These are phyloP conservation scores for Drosophila micromelanica DNA, from an alignment of 1,140 invertebrate species.

Conservation along the genomic window DNA sequence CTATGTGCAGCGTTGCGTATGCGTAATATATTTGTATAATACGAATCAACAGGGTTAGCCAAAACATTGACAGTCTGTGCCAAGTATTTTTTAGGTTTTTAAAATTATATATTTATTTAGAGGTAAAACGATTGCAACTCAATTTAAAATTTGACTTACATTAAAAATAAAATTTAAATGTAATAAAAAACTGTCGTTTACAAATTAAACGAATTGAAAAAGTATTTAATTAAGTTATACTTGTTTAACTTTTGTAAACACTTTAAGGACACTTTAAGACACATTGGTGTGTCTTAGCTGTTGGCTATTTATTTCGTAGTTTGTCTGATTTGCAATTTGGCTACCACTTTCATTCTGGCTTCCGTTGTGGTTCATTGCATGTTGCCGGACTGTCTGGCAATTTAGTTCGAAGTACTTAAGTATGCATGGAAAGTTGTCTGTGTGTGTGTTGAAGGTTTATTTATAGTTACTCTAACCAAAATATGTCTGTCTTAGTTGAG, in stretches of 20 bases:
- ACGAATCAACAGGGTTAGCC: background rate
- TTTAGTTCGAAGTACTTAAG: constrained; percentile 65
- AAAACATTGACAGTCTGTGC: background rate
- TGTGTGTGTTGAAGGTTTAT: constrained; percentile 45
- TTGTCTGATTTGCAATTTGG: background rate
- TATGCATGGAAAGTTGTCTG: constrained; percentile 19
- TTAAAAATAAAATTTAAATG: too few relatives aligned
- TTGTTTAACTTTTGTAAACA: background rate
- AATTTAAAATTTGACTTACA: too few relatives aligned
- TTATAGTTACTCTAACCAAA: constrained; percentile 57
- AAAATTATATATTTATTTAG: background rate
- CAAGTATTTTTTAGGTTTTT: too few relatives aligned
- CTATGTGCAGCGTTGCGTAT: constrained; percentile 7
- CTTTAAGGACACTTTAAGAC: too few relatives aligned
- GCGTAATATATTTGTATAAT: background rate
- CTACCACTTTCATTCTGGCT: constrained; percentile 23
- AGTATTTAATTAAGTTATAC: too few relatives aligned
- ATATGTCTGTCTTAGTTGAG: constrained; percentile 45
- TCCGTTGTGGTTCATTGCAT: constrained; percentile 73
- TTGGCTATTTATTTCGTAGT: constrained; percentile 6
- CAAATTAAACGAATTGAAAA: too few relatives aligned
- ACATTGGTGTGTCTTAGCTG: background rate
- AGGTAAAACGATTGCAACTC: background rate
- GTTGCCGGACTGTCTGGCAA: constrained; percentile 78
- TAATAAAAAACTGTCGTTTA: too few relatives aligned